Base-by-base conservation (phyloP, 1,140 invertebrate species). In the Venustaconcha ellipsiformis region DNA sequence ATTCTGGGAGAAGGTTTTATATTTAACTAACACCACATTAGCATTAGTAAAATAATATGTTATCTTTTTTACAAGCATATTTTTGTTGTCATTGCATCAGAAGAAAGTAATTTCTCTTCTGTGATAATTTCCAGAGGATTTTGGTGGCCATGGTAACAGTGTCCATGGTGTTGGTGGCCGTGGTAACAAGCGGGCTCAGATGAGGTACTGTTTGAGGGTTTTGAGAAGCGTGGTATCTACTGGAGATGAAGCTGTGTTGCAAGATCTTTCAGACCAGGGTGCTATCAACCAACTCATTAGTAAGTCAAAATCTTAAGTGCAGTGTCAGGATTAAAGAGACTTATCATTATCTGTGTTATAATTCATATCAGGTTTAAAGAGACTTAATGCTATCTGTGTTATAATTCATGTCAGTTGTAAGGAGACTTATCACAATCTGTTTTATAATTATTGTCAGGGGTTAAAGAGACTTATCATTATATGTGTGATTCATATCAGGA, bases 121-220 rank as follows among this genome's bases (percentile, higher is more conserved):
- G 8, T 71, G 17, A 65, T 59, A n/a, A 68, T 72, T 69, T 78
- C 11, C 78, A 89, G 89, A 88, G 78, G 82, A 87, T 15, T 90
- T 88, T 84, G 80, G 81, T 78, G 89, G 90, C 30, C 84, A 89
- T 80, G 90, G 90, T n/a, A 90, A 90, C 84, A 89, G 88, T 81
- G 87, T 89, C 75, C 84, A 88, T 83, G 88, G 86, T 18, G 85
- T 74, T 69, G 87, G 88, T 80, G 89, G 89, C 1, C 86, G 89
- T 57, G 88, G 89, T 18, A 90, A 84, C 81, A 90, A 90, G 76
- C 80, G 85, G 70, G 88, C 89, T 63, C 90, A 90, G 82, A 87
- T 90, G 86, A 74, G 87, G 23, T 84, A 87, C 71, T 89, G 87
- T 79, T 74, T 90, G 56, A 82, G 89, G 15, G 70, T 90, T 48